Evolutionary conservation across 2,113 vertebrate species (phyloP).

Genomic region (Globicephala melas): DNA sequence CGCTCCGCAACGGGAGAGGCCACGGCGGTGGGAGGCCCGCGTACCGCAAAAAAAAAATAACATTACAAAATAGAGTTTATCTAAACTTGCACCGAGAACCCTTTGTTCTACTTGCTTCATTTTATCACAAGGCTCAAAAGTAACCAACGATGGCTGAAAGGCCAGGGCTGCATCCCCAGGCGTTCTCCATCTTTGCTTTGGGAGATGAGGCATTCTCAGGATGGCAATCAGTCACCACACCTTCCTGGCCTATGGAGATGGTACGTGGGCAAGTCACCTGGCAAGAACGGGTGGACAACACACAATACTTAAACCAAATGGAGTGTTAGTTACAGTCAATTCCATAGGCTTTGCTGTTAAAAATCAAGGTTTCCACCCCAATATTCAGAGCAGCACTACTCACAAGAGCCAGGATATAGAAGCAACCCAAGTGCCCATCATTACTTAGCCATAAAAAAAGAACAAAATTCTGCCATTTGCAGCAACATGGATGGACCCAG

Average conservation of each 20-base stretch:
- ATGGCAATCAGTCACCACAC: background rate
- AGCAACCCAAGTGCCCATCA: background rate
- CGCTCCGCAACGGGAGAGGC: too few relatives aligned
- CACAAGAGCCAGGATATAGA: background rate
- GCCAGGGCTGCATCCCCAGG: background rate
- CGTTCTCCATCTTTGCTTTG: fast-evolving
- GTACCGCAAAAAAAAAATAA: background rate
- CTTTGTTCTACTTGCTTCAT: background rate
- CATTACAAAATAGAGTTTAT: background rate
- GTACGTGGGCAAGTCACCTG: background rate
- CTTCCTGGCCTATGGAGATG: background rate
- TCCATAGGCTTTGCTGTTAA: background rate
- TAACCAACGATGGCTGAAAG: background rate
- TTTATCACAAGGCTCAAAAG: background rate
- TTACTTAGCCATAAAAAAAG: background rate
- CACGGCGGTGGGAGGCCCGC: too few relatives aligned
- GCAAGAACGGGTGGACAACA: background rate
- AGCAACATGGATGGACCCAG: background rate
- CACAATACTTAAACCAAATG: background rate
- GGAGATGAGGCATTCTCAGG: background rate
- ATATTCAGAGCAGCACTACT: background rate
- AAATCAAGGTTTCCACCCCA: background rate
- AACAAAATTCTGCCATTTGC: background rate
- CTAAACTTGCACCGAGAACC: background rate
- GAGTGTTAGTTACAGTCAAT: too few relatives aligned